Base-by-base conservation (phyloP, 2,797 vertebrate species). In the Anomalospiza imberbis region DNA sequence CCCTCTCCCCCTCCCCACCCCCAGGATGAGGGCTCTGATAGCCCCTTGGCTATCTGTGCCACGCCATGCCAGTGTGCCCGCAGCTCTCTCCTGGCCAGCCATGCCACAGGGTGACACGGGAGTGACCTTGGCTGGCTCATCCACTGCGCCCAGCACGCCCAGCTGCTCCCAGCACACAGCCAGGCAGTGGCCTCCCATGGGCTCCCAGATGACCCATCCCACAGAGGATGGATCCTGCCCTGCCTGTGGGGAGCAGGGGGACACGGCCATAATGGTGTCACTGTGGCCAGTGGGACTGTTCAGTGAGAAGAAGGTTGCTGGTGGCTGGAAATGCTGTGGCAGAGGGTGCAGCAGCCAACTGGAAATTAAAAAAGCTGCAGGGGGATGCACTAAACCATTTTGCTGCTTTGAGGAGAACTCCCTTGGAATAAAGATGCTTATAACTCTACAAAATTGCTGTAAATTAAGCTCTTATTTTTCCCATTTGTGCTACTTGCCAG, bases 61-160 rank as follows among this genome's bases (percentile, higher is more conserved):
- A 2, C 12, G 6, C 48, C 3, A 0, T 25, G 70, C 44, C 44
- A 1, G 0, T 0, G 13, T 21, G 25, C 50, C 89, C 2, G 0
- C 7, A 28, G 90, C 48, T 36, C 8, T 28, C 20, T 61, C 36
- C 34, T 13, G 2, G 44, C 36, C 74, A 32, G 61, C 18, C 4
- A 0, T 4, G 34, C 44, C n/a, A 2, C 4, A 1, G 75, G 72
- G 55, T 16, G 63, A 32, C 5, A 1, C 22, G 51, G 51, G 31
- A 70, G 57, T 28, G 80, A 74, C 76, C 65, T 83, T 58, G 16
- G 45, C 67, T 72, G 79, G 58, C 75, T 68, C 8, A 0, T 5
- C 22, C 32, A 1, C 2, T 2, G 48, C 0, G 0, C 28, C 50
- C 3, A 4, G 57, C 5, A 1, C 0, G 0, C 31, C 54, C 26